These are phyloP conservation scores for Polydesmus complanatus DNA, from an alignment of 2,888 invertebrate genomes.

Conservation along the genomic window DNA sequence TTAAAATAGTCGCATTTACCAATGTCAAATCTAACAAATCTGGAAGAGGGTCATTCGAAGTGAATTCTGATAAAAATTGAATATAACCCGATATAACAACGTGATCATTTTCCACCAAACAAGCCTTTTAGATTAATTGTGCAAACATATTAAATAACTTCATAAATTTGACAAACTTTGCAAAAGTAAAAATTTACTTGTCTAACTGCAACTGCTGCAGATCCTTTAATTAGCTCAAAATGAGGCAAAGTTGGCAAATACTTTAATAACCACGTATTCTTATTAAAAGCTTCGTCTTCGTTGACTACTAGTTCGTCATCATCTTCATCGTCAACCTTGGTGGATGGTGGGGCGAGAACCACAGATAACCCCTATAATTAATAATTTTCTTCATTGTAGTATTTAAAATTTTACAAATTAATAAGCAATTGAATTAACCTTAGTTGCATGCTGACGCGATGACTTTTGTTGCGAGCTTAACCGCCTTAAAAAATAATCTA, in stretches of 20 bases:
- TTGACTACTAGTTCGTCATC: conserved; percentile 13
- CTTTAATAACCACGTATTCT: conserved; percentile 32
- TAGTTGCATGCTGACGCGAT: conserved; percentile 60
- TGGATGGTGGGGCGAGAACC: conserved; percentile 40
- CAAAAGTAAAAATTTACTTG: conserved; percentile 24
- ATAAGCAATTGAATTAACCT: conserved; percentile 25
- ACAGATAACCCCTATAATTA: conserved; percentile 50
- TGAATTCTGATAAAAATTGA: conserved; percentile 64
- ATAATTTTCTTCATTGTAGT: background rate
- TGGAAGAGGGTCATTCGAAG: conserved; percentile 46
- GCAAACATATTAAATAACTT: background rate
- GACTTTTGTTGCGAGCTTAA: conserved; percentile 66
- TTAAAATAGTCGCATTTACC: conserved; percentile 27
- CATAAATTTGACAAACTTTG: background rate
- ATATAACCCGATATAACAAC: conserved; percentile 68
- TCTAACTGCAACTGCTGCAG: conserved; percentile 24
- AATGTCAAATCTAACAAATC: conserved; percentile 50
- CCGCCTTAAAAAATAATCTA: conserved; percentile 76
- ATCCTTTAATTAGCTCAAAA: conserved; percentile 40
- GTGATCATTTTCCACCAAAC: conserved; percentile 80
- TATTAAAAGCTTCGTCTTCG: conserved; percentile 29
- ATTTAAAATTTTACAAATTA: background rate
- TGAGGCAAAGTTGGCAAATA: conserved; percentile 55
- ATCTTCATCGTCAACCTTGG: conserved; percentile 20
- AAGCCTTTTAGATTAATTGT: conserved; percentile 56